A percentile compares a stretch with the other conserved stretches of the same genome.
Conservation (phyloP, 2,797 vertebrate genomes). For the Pseudochirops cupreus region DNA sequence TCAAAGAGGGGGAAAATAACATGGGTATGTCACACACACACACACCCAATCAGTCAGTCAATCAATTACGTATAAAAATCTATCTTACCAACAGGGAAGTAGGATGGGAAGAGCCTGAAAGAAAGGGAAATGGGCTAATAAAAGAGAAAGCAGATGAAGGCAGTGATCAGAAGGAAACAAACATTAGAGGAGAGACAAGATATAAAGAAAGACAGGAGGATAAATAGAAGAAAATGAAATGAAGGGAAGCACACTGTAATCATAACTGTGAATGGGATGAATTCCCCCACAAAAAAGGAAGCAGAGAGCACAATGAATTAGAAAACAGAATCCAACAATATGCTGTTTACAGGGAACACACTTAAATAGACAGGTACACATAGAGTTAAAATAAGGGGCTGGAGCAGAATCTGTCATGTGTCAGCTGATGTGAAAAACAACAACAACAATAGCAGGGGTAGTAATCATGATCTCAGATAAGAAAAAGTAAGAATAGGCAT, state of each 20-base stretch:
- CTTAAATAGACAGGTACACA: neutral
- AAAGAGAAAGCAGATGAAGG: no score
- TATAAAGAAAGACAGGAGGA: no score
- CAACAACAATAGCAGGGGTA: neutral
- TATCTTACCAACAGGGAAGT: no score
- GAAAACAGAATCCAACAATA: neutral
- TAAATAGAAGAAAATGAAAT: neutral
- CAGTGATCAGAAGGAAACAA: no score
- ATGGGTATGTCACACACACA: no score
- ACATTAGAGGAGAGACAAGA: no score
- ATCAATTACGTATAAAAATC: no score
- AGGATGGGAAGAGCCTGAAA: no score
- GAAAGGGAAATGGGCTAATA: no score
- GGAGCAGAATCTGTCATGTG: neutral
- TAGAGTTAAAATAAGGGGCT: neutral
- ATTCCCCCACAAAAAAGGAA: neutral
- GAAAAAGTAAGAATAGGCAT: neutral
- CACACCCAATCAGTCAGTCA: no score
- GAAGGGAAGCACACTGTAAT: neutral
- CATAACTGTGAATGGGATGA: neutral
- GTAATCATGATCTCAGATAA: neutral
- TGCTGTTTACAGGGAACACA: neutral
- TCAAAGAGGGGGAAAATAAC: no score
- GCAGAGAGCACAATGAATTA: neutral
- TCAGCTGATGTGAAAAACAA: neutral